Percentiles rank a stretch among this genome's conserved stretches.
Evolutionary conservation across 1,140 invertebrate species (phyloP).

Genomic region (Vanessa atalanta): DNA sequence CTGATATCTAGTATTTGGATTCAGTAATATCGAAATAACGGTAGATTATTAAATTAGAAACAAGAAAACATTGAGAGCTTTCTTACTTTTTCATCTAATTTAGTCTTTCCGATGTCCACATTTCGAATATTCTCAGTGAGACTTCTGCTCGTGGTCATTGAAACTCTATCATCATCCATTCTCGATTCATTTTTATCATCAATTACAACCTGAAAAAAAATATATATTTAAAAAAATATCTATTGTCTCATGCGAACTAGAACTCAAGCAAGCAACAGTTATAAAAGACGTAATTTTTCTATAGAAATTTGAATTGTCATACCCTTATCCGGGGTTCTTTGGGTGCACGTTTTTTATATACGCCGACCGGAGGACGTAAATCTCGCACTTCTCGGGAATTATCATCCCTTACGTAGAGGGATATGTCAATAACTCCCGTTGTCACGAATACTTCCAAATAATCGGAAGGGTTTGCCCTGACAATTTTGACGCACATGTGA

Average conservation of each 20-base stretch:
- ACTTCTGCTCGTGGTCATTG: constrained; percentile 39
- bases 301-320: neutral
- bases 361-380: constrained; percentile 46
- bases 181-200: constrained; percentile 37
- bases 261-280: neutral
- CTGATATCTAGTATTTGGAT: no score
- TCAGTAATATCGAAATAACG: no score
- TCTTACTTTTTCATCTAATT: constrained; percentile 44
- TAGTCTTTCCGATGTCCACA: constrained; percentile 45
- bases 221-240: neutral
- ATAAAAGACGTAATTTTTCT: neutral
- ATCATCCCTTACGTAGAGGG: constrained; percentile 56
- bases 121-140: constrained; percentile 46
- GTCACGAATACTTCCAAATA: constrained; percentile 65
- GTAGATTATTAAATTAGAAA: neutral
- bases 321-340: constrained; percentile 38
- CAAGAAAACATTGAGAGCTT: neutral
- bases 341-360: neutral
- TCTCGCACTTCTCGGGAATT: constrained; percentile 36
- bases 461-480: constrained; percentile 51
- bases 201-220: constrained; percentile 35
- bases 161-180: constrained; percentile 21
- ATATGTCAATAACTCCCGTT: constrained; percentile 61
- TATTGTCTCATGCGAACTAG: no score
- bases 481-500: neutral